Evolutionary conservation across 2,113 vertebrate species (phyloP).

Genomic region (Hepsetus odoe): DNA sequence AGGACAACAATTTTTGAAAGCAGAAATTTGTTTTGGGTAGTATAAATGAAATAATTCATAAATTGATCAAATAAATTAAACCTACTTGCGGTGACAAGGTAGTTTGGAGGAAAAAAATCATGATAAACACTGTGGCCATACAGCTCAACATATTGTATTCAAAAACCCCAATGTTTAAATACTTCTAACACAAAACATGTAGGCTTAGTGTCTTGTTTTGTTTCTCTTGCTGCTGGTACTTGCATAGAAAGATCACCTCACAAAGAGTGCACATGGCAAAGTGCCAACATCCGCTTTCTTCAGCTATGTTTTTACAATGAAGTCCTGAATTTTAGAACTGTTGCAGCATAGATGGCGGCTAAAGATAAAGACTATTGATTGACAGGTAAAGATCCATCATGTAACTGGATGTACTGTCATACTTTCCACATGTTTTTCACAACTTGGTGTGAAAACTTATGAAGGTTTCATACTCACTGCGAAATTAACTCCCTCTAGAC

Average conservation of each 20-base stretch:
- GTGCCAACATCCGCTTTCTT: neutral
- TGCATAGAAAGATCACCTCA: neutral
- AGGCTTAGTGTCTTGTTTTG: neutral
- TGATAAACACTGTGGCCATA: too few species aligned
- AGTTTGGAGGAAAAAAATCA: too few species aligned
- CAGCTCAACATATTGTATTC: too few species aligned
- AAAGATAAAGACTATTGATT: neutral
- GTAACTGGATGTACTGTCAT: neutral
- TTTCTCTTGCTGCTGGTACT: neutral
- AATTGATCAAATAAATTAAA: too few species aligned
- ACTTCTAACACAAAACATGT: neutral
- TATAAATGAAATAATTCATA: too few species aligned
- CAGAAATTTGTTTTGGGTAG: too few species aligned
- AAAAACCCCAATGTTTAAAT: too few species aligned
- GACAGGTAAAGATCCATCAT: neutral
- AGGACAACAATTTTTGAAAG: too few species aligned
- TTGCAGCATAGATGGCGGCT: neutral
- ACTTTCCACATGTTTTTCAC: neutral
- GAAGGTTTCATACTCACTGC: conserved; percentile 73
- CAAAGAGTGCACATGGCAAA: too few species aligned
- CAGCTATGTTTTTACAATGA: neutral
- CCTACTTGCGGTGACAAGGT: too few species aligned
- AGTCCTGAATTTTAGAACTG: neutral
- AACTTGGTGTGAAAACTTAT: neutral
- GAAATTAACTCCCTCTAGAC: conserved; percentile 79